Base-by-base conservation (phyloP, 2,797 vertebrate genomes). In the Knipowitschia caucasica region DNA sequence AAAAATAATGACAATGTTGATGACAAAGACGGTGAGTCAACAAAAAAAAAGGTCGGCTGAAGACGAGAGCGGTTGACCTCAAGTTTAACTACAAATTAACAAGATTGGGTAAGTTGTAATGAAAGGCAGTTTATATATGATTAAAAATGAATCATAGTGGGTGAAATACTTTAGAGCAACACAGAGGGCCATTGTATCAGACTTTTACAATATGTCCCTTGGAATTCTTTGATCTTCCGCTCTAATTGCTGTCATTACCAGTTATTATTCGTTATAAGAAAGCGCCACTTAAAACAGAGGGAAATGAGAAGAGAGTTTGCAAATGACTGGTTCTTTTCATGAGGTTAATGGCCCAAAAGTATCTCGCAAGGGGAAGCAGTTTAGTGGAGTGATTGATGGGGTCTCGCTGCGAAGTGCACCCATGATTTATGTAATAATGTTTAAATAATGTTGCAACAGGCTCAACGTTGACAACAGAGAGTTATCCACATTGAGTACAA, bases 221-320 rank as follows among this genome's bases (percentile, higher is more conserved):
- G 40, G 51, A 64, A n/a, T n/a, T 68, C 67, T 86, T 86, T 86
- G 83, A 85, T 80, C 77, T 62, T 68, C 50, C 64, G 63, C 69
- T 75, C 64, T 75, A 80, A 85, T 83, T 78, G 71, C 64, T 35
- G 21, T 72, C 55, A 85, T 85, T 84, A 76, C n/a, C 57, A 64
- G 64, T 75, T 75, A 84, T 83, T 81, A 71, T 72, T 85, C 62
- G 44, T 78, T 71, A 76, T 79, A 80, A 80, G 56, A 75, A 46
- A 70, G 66, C 74, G 79, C 56, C 62, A 66, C 59, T 49, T 59
- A 24, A 67, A 14, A 62, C 57, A 60, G 24, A 20, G 53, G 50
- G 17, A 27, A 60, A 56, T 70, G 63, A 54, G 26, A 57, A 65
- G 56, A 75, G 38, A 30, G 53, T 62, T 68, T 65, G 5, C 12